Percentiles rank a stretch among this genome's conserved stretches.
phyloP scores from a whole-genome alignment of 2,888 invertebrate species.

The Drosophila yooni region DNA sequence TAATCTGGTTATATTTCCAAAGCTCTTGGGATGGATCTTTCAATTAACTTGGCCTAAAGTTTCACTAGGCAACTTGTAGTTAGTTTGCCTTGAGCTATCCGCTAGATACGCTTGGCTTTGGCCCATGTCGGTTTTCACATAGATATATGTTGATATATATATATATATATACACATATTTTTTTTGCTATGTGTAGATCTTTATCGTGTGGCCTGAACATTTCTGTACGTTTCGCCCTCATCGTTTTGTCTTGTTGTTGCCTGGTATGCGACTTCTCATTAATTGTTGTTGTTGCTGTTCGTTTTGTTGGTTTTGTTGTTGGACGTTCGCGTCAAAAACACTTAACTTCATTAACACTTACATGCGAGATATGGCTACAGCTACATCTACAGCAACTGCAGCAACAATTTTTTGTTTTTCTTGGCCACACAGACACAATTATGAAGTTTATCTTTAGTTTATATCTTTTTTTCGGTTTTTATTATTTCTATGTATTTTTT shows the following conservation, averaged over 20 bases:
- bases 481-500: constrained; percentile 20
- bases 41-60: constrained; percentile 51
- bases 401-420: constrained; percentile 56
- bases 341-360: constrained; percentile 80
- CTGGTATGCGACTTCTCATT: constrained; percentile 72
- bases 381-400: constrained; percentile 28
- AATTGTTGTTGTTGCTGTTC: constrained; percentile 64
- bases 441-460: constrained; percentile 76
- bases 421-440: constrained; percentile 72
- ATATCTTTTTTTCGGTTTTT: constrained; percentile 52
- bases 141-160: constrained; percentile 5
- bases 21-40: constrained; percentile 41
- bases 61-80: constrained; percentile 42
- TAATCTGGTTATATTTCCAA: constrained; percentile 29
- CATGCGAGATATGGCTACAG: constrained; percentile 69
- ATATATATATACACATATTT: background rate
- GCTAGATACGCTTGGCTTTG: constrained; percentile 34
- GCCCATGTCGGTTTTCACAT: constrained; percentile 38
- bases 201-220: constrained; percentile 64
- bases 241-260: constrained; percentile 36
- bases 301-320: constrained; percentile 23
- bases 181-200: constrained; percentile 70
- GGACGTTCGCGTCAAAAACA: constrained; percentile 73
- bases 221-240: constrained; percentile 59
- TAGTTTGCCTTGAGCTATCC: constrained; percentile 40